A percentile compares a stretch with the other conserved stretches of the same genome.
These are phyloP conservation scores for Mycetomoellerius zeteki DNA, from an alignment of 1,140 invertebrate species.

Conservation along the genomic window DNA sequence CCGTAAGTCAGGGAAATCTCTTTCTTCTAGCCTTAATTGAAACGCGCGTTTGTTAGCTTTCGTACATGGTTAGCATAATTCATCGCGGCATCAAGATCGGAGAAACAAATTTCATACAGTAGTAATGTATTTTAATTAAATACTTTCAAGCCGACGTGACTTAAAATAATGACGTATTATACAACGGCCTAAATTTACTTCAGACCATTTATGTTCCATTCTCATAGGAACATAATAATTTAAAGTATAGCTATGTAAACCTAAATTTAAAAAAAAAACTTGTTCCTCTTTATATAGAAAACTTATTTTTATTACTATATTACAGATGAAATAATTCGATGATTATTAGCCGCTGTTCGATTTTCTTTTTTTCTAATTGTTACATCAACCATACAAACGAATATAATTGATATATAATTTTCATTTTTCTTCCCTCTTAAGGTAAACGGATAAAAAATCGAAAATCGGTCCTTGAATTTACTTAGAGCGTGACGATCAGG, in stretches of 20 bases:
- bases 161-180: conserved; percentile 10
- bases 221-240: background rate
- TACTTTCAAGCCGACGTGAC: background rate
- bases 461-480: conserved; percentile 38
- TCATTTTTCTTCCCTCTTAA: background rate
- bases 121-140: conserved; percentile 33
- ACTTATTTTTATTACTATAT: background rate
- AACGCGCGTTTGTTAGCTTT: background rate
- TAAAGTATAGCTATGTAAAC: background rate
- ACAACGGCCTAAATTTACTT: background rate
- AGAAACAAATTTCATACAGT: conserved; percentile 7
- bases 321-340: background rate
- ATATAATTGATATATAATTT: background rate
- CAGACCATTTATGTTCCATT: background rate
- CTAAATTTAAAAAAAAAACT: background rate
- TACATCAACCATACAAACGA: background rate
- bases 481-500: conserved; percentile 26
- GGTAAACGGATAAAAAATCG: conserved; percentile 8
- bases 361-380: conserved; percentile 7
- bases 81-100: background rate
- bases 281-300: background rate
- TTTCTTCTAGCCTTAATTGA: conserved; percentile 23
- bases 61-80: conserved; percentile 10
- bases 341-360: background rate
- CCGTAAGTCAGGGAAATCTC: conserved; percentile 22